phyloP scores from a whole-genome alignment of 2,888 invertebrate genomes.

The Masnerella sp. region DNA sequence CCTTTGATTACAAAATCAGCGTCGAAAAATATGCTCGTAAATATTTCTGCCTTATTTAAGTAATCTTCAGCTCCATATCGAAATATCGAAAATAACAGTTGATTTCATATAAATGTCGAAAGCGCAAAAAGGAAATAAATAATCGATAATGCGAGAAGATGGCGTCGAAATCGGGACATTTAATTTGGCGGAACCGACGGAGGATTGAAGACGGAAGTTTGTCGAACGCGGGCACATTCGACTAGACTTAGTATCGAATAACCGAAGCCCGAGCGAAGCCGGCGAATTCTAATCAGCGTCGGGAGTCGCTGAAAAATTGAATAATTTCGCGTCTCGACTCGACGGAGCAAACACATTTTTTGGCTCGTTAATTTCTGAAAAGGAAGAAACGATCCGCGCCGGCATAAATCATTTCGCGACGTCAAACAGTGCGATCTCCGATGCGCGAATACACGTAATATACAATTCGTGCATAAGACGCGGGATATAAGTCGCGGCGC shows the following conservation, averaged over 20 bases:
- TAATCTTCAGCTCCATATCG: too few relatives aligned
- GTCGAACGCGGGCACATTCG: neutral
- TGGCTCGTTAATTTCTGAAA: slow-evolving; percentile 17
- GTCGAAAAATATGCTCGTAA: too few relatives aligned
- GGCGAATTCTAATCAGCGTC: slow-evolving; percentile 13
- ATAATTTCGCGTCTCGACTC: neutral
- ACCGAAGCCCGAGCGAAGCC: neutral
- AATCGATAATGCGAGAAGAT: too few relatives aligned
- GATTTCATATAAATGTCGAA: too few relatives aligned
- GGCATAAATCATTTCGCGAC: slow-evolving; percentile 29
- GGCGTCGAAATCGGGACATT: neutral
- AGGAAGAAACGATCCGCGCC: slow-evolving; percentile 5
- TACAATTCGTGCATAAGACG: slow-evolving; percentile 26
- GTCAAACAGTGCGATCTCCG: slow-evolving; percentile 24
- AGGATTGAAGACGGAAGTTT: slow-evolving; percentile 14
- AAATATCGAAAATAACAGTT: too few relatives aligned
- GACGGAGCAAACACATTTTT: slow-evolving; percentile 12
- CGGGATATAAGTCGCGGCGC: slow-evolving; percentile 13
- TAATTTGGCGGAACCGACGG: slow-evolving; percentile 9
- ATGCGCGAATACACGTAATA: slow-evolving; percentile 33
- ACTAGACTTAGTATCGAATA: neutral
- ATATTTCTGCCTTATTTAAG: too few relatives aligned
- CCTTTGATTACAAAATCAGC: too few relatives aligned
- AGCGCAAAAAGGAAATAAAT: too few relatives aligned
- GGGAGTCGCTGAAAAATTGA: neutral